phyloP scores from a whole-genome alignment of 2,113 vertebrate genomes.

The Bolborhynchus lineola region DNA sequence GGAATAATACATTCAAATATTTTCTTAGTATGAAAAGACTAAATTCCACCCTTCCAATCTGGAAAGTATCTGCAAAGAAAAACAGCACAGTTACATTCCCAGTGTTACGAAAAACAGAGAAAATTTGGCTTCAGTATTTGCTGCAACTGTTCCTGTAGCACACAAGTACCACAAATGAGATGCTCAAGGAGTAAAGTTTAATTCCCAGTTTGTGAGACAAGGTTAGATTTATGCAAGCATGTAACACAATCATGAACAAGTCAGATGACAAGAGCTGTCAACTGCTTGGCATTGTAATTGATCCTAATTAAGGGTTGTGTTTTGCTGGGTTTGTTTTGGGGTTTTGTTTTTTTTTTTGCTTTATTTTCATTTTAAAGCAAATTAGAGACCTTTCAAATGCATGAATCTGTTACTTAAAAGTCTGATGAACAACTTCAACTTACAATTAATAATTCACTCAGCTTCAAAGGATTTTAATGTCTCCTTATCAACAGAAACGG shows the following conservation, averaged over 20 bases:
- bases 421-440: background rate
- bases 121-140: background rate
- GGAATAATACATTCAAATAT: background rate
- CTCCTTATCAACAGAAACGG: background rate
- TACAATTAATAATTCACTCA: background rate
- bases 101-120: rapidly evolving
- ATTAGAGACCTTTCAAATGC: background rate
- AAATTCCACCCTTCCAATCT: background rate
- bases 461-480: background rate
- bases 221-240: background rate
- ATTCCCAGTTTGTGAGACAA: background rate
- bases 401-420: background rate
- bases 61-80: background rate
- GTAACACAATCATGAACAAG: background rate
- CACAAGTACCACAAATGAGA: background rate
- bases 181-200: background rate
- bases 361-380: background rate
- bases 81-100: background rate
- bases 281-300: background rate
- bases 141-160: background rate
- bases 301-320: background rate
- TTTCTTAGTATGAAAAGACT: background rate
- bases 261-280: background rate
- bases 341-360: background rate
- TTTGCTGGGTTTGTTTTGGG: background rate